Evolutionary conservation across 2,888 invertebrate species (phyloP).

Genomic region (Euspilapteryx auroguttella): DNA sequence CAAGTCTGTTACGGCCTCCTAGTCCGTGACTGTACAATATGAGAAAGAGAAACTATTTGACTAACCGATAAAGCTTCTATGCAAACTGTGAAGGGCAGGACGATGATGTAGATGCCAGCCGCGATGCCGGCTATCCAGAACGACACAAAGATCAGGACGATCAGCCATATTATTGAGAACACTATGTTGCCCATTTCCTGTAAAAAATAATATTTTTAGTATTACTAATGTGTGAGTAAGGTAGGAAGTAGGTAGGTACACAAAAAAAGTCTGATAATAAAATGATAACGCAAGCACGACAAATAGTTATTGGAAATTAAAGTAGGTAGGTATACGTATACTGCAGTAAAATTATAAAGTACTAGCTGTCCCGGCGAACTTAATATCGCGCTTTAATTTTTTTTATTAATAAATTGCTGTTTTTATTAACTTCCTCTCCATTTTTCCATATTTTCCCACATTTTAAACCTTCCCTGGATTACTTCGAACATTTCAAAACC

Average conservation of each 20-base stretch:
- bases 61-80: conserved; percentile 69
- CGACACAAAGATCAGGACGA: conserved; percentile 68
- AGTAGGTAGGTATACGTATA: background rate
- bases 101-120: conserved; percentile 68
- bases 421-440: too few relatives aligned
- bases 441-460: too few relatives aligned
- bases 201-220: conserved; percentile 6
- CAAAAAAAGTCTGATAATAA: background rate
- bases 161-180: conserved; percentile 70
- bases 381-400: background rate
- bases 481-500: too few relatives aligned
- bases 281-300: background rate
- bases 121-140: conserved; percentile 70
- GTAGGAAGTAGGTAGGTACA: background rate
- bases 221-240: background rate
- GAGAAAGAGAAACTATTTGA: too few relatives aligned
- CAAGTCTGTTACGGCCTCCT: too few relatives aligned
- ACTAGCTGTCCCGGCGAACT: background rate
- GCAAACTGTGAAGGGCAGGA: conserved; percentile 70
- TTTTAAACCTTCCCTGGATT: too few relatives aligned
- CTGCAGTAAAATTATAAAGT: too few relatives aligned
- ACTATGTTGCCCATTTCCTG: conserved; percentile 67
- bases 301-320: background rate
- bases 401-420: background rate
- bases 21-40: too few relatives aligned